phyloP scores from a whole-genome alignment of 2,113 vertebrate genomes.

The Pygoscelis antarcticus region DNA sequence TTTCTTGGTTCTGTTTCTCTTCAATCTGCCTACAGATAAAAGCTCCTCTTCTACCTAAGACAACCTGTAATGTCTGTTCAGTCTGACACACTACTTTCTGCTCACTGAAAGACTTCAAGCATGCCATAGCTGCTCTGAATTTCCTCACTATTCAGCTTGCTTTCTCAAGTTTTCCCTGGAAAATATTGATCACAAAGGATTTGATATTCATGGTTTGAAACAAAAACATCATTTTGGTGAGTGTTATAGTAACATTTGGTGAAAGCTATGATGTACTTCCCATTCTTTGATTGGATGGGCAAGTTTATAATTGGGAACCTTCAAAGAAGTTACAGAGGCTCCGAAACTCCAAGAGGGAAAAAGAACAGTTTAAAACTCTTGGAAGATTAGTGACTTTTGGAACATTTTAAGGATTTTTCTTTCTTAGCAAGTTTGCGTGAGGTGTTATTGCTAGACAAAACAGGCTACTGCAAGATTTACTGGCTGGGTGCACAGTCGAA shows the following conservation, averaged over 20 bases:
- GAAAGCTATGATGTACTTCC: not conserved
- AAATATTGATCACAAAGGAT: not conserved
- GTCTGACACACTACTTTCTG: not conserved
- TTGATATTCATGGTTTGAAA: not conserved
- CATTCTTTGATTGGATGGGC: not conserved
- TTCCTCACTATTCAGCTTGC: not conserved
- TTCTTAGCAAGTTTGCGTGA: not conserved
- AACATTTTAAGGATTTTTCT: not conserved
- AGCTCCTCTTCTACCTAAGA: not conserved
- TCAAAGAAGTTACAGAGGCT: not conserved
- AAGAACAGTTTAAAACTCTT: not conserved
- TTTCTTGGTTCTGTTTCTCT: not conserved
- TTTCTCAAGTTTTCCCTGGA: not conserved
- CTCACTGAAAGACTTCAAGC: not conserved
- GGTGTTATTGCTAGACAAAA: constrained; percentile 34
- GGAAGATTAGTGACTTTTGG: not conserved
- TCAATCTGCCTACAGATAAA: not conserved
- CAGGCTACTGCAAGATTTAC: constrained; percentile 25
- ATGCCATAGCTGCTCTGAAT: not conserved
- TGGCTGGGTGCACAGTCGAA: not conserved
- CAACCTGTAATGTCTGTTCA: not conserved
- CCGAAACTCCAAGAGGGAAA: not conserved
- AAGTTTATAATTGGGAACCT: not conserved
- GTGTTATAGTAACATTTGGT: not conserved
- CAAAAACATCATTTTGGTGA: not conserved